Conservation (phyloP, 2,888 invertebrate genomes). For the Dynastes hyllus region DNA sequence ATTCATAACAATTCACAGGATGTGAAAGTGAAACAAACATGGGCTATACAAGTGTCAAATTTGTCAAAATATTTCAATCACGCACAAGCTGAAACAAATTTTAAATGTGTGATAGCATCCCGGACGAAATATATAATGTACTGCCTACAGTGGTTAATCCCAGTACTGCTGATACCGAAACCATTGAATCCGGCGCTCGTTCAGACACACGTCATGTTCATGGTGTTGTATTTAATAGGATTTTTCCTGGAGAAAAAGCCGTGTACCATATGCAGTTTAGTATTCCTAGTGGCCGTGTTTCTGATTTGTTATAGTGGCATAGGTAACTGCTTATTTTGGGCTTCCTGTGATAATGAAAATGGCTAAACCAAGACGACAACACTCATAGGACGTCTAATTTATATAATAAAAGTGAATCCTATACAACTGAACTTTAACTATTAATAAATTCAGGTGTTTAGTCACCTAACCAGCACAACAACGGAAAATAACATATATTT, state of each 20-base stretch:
- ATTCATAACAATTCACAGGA: conserved; percentile 1
- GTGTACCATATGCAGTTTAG: conserved; percentile 96
- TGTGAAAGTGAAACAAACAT: conserved; percentile 39
- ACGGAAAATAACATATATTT: conserved; percentile 23
- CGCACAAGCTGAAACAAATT: conserved; percentile 45
- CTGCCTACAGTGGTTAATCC: conserved; percentile 98
- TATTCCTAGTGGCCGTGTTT: conserved; percentile 94
- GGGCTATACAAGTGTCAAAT: conserved; percentile 24
- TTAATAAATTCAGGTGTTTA: conserved; percentile 39
- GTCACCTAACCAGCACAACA: conserved; percentile 36
- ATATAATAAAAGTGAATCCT: conserved; percentile 42
- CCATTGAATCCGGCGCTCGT: conserved; percentile 97
- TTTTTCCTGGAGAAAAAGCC: conserved; percentile 98
- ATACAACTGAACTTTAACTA: conserved; percentile 40
- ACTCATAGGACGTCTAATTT: conserved; percentile 21
- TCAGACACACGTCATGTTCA: conserved; percentile 98
- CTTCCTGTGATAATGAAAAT: conserved; percentile 80
- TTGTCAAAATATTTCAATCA: conserved; percentile 26
- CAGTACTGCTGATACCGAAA: conserved; percentile 97
- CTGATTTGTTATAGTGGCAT: conserved; percentile 97
- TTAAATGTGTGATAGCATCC: conserved; percentile 43
- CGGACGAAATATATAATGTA: conserved; percentile 79
- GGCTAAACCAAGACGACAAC: conserved; percentile 61
- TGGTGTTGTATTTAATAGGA: conserved; percentile 95
- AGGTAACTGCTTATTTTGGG: conserved; percentile 96